Evolutionary conservation across 2,888 invertebrate genomes (phyloP).

Genomic region (Melikaiella ostensackeni): DNA sequence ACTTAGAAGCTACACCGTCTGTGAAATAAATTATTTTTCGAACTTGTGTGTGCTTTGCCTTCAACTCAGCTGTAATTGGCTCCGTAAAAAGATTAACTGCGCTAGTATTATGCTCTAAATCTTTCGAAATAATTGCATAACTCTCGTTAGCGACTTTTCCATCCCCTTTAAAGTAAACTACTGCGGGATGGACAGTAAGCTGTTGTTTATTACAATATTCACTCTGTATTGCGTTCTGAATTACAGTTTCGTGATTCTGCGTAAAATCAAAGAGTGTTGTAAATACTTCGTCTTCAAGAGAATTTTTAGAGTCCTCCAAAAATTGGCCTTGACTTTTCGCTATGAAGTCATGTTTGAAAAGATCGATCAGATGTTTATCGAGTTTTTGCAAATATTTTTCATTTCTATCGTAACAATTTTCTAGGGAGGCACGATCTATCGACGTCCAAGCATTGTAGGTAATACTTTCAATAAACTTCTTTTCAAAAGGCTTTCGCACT

Average conservation of each 20-base stretch:
- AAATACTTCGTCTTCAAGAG: slow-evolving; percentile 4
- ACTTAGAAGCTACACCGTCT: neutral
- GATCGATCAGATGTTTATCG: neutral
- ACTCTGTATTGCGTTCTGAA: no score
- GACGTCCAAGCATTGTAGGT: slow-evolving; percentile 12
- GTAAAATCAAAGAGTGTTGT: slow-evolving; percentile 2
- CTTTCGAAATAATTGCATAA: slow-evolving; percentile 21
- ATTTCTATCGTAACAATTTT: neutral
- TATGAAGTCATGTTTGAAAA: slow-evolving; percentile 5
- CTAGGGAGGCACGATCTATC: slow-evolving; percentile 19
- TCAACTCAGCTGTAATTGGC: neutral
- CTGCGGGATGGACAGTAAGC: slow-evolving; percentile 11
- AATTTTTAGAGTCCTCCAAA: neutral
- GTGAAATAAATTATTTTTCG: slow-evolving; percentile 9
- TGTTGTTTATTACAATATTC: neutral
- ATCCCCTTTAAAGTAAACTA: neutral
- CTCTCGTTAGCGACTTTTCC: neutral
- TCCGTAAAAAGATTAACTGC: slow-evolving; percentile 7
- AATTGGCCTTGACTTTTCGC: slow-evolving; percentile 15
- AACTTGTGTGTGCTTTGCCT: neutral
- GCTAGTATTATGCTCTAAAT: neutral
- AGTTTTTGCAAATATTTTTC: neutral
- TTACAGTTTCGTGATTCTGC: no score
- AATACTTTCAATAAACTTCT: slow-evolving; percentile 1
- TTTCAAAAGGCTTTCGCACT: slow-evolving; percentile 1